Percentiles rank a stretch among this genome's conserved stretches.
phyloP scores from a whole-genome alignment of 2,113 vertebrate species.

The Cryptomyrus ogoouensis region DNA sequence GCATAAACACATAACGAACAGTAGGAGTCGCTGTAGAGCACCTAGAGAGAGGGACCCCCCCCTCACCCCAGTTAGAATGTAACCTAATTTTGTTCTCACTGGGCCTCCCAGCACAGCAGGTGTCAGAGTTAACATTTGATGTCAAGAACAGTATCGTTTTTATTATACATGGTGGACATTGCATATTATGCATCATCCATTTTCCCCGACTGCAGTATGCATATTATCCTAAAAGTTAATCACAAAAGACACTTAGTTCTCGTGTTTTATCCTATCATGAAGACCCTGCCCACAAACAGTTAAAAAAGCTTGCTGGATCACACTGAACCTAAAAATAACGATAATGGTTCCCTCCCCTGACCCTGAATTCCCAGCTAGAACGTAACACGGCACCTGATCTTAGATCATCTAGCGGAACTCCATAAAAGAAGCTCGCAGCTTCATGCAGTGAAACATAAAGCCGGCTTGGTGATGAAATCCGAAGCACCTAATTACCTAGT shows the following conservation, averaged over 20 bases:
- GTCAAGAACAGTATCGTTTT: not conserved
- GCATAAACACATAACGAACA: not conserved
- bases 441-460: not conserved
- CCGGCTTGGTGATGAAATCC: not conserved
- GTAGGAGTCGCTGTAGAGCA: not conserved
- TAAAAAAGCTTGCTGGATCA: not conserved
- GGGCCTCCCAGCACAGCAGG: not conserved
- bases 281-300: not conserved
- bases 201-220: not conserved
- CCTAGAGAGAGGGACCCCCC: not conserved
- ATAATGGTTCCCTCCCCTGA: not conserved
- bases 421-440: not conserved
- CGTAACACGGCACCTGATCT: not conserved
- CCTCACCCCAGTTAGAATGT: not conserved
- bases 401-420: not conserved
- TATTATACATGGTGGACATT: not conserved
- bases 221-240: not conserved
- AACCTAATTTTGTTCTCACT: not conserved
- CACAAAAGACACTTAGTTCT: not conserved
- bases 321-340: not conserved
- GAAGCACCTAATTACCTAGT: not conserved
- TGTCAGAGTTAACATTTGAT: not conserved
- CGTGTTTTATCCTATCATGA: not conserved
- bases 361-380: not conserved
- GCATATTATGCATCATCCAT: too few species aligned